Conservation (phyloP, 2,113 vertebrate genomes). For the Gymnobelideus leadbeateri region DNA sequence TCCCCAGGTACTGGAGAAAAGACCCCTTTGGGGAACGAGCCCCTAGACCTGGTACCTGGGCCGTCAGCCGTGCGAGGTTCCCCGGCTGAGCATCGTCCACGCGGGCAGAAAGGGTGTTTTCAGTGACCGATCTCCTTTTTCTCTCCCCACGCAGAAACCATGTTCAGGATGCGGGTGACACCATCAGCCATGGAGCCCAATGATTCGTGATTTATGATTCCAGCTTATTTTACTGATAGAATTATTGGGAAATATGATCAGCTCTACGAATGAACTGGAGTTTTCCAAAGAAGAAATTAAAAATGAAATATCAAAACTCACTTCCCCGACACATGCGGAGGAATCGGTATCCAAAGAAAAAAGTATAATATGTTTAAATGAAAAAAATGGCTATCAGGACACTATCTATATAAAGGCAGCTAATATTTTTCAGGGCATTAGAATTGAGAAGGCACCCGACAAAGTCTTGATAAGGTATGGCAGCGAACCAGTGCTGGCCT, state of each 20-base stretch:
- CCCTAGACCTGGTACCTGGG: no score
- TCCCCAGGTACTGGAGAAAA: background rate
- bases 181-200: background rate
- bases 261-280: conserved; percentile 57
- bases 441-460: conserved; percentile 82
- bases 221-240: background rate
- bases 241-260: conserved; percentile 71
- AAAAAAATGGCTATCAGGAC: conserved; percentile 84
- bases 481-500: conserved; percentile 52
- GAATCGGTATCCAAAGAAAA: background rate
- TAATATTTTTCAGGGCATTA: conserved; percentile 89
- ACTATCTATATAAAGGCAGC: conserved; percentile 89
- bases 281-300: background rate
- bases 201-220: conserved; percentile 19
- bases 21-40: background rate
- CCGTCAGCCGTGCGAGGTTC: background rate
- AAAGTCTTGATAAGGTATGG: conserved; percentile 86
- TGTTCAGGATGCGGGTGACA: conserved; percentile 34
- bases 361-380: background rate
- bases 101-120: background rate
- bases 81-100: background rate
- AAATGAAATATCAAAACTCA: conserved; percentile 56
- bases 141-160: conserved; percentile 73
- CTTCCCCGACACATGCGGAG: conserved; percentile 55
- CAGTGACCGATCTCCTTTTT: background rate